Evolutionary conservation across 2,888 invertebrate species (phyloP).

Genomic region (Tenthredo mesomela): DNA sequence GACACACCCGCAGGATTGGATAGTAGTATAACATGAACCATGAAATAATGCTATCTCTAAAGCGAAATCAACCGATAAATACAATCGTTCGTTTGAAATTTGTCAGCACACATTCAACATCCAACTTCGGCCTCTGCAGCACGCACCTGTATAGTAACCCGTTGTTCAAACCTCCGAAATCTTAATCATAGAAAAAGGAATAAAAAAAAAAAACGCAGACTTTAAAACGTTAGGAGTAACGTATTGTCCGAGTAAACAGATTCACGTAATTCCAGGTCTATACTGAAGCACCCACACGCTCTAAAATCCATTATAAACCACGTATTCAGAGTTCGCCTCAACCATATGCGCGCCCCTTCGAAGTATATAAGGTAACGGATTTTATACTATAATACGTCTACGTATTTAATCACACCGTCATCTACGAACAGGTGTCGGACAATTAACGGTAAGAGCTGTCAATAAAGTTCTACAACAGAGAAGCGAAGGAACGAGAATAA

Average conservation of each 20-base stretch:
- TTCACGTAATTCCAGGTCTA: not conserved
- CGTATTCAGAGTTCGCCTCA: not conserved
- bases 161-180: not conserved
- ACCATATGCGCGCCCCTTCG: slow-evolving; percentile 34
- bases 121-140: slow-evolving; percentile 2
- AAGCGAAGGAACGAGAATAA: not conserved
- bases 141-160: slow-evolving; percentile 15
- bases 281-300: not conserved
- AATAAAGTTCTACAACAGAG: not conserved
- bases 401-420: slow-evolving; percentile 21
- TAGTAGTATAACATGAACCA: slow-evolving; percentile 56
- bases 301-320: not conserved
- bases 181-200: not conserved
- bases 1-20: not conserved
- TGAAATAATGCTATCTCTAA: slow-evolving; percentile 70
- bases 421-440: slow-evolving; percentile 31
- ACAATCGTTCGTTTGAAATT: slow-evolving; percentile 68
- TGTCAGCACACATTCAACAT: slow-evolving; percentile 60
- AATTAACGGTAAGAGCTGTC: slow-evolving; percentile 41
- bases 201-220: not conserved
- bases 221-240: not conserved
- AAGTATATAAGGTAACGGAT: slow-evolving; percentile 41
- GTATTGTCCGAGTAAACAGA: not conserved
- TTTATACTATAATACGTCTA: slow-evolving; percentile 21
- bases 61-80: slow-evolving; percentile 69